Evolutionary conservation across 2,797 vertebrate species (phyloP).

Genomic region (Malurus leucopterus): DNA sequence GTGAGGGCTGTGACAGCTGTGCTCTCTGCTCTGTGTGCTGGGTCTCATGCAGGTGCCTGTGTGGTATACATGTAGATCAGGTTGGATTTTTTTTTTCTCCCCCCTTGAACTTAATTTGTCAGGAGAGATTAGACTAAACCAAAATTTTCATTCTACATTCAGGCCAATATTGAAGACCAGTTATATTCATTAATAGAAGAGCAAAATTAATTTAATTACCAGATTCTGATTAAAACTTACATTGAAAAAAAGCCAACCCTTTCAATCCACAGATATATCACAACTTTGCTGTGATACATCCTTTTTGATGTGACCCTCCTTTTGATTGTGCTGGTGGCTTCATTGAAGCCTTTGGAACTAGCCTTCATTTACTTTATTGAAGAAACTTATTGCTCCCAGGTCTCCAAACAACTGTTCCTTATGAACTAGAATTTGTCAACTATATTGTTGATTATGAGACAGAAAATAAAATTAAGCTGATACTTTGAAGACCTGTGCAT

Average conservation of each 20-base stretch:
- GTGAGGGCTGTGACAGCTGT: not conserved
- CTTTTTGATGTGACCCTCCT: not conserved
- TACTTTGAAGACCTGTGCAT: slow-evolving; percentile 25
- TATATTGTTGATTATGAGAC: not conserved
- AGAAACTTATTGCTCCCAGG: not conserved
- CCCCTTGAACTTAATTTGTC: not conserved
- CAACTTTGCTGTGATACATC: not conserved
- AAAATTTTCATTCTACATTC: slow-evolving; percentile 8
- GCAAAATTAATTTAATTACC: not conserved
- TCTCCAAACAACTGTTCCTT: not conserved
- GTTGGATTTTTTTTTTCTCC: not conserved
- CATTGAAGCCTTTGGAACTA: not conserved
- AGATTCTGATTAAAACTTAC: not conserved
- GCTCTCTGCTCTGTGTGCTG: not conserved
- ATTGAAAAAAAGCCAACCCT: not conserved
- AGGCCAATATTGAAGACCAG: slow-evolving; percentile 33
- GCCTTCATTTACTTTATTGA: not conserved
- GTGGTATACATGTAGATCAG: not conserved
- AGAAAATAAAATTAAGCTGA: slow-evolving; percentile 35
- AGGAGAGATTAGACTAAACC: not conserved
- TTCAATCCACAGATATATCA: not conserved
- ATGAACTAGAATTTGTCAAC: not conserved
- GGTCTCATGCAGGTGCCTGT: not conserved
- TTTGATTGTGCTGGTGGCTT: not conserved
- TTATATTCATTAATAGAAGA: not conserved